These are phyloP conservation scores for Forbesichthys agassizii DNA, from an alignment of 2,113 vertebrate genomes.

Conservation along the genomic window DNA sequence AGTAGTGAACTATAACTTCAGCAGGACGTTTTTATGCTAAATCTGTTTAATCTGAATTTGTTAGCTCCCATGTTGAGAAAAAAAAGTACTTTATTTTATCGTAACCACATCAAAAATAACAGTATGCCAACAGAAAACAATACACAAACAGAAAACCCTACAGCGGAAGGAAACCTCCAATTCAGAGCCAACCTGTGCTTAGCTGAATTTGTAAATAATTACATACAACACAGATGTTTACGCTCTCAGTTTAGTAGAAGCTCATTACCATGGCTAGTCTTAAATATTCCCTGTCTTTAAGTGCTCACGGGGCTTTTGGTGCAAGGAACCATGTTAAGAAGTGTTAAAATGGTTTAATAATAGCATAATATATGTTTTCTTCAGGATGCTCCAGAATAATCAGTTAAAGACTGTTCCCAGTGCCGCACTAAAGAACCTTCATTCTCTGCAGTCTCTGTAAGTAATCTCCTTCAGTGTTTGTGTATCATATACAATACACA, in stretches of 20 bases:
- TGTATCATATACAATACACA: slow-evolving; percentile 7
- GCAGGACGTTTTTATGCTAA: neutral
- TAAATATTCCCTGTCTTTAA: slow-evolving; percentile 1
- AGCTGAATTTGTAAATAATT: neutral
- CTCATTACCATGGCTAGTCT: neutral
- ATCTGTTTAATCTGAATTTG: neutral
- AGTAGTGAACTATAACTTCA: slow-evolving; percentile 23
- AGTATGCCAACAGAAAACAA: too few relatives aligned
- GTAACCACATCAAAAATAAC: too few relatives aligned
- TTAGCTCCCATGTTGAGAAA: neutral
- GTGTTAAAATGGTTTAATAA: neutral
- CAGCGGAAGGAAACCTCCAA: too few relatives aligned
- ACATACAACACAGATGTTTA: slow-evolving; percentile 7
- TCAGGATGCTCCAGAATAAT: slow-evolving; percentile 95
- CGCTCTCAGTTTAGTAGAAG: neutral
- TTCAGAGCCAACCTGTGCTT: neutral
- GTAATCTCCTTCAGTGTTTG: slow-evolving; percentile 52
- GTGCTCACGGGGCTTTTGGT: neutral
- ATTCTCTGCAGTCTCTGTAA: slow-evolving; percentile 92
- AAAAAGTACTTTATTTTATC: too few relatives aligned
- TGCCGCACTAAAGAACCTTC: slow-evolving; percentile 87
- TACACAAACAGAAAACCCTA: too few relatives aligned
- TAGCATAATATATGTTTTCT: slow-evolving; percentile 30
- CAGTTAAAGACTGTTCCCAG: slow-evolving; percentile 94
- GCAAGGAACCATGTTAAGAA: neutral